Conservation (phyloP, 2,113 vertebrate genomes). For the Agelaius tricolor region DNA sequence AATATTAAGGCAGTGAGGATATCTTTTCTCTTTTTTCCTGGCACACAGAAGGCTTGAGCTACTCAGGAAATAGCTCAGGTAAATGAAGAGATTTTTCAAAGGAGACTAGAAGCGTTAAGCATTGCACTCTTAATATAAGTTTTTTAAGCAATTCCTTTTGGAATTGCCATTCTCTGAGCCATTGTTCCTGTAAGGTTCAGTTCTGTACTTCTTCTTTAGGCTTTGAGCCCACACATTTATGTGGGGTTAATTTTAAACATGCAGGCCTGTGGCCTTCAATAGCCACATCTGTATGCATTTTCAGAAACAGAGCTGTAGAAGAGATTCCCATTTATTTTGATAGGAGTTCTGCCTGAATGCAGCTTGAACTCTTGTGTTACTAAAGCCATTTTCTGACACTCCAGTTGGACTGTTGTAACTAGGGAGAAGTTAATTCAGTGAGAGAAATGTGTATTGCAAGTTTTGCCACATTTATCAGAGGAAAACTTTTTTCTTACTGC, state of each 20-base stretch:
- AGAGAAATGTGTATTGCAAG: background rate
- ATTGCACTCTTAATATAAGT: background rate
- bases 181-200: background rate
- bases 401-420: background rate
- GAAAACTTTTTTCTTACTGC: background rate
- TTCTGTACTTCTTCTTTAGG: background rate
- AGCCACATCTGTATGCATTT: background rate
- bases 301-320: background rate
- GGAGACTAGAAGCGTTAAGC: background rate
- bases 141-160: background rate
- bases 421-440: background rate
- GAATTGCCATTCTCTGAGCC: background rate
- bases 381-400: background rate
- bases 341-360: background rate
- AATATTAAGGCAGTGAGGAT: background rate
- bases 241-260: slow-evolving; percentile 15
- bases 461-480: background rate
- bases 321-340: background rate
- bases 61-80: background rate
- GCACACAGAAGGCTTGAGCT: background rate
- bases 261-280: background rate
- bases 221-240: background rate
- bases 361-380: background rate
- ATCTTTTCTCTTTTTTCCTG: background rate
- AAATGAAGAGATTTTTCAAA: background rate